Conservation (phyloP, 92 coral and sea anemone genomes). For the Paragorgia papillata region DNA sequence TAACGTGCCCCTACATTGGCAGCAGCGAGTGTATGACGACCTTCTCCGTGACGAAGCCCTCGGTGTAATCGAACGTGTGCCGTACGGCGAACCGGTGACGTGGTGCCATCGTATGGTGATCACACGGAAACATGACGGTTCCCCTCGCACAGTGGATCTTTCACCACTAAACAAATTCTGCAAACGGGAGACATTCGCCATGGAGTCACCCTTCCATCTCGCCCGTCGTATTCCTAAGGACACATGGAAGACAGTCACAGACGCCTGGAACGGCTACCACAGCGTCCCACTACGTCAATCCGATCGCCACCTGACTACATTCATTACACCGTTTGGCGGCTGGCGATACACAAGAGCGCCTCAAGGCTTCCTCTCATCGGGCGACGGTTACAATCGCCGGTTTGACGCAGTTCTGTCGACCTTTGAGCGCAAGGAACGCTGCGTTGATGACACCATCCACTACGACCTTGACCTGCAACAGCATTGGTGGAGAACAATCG, state of each 20-base stretch:
- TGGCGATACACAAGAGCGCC: slow-evolving; percentile 61
- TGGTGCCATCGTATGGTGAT: slow-evolving; percentile 71
- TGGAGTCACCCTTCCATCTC: slow-evolving; percentile 64
- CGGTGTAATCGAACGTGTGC: slow-evolving; percentile 57
- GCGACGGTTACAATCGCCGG: slow-evolving; percentile 73
- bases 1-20: slow-evolving; percentile 54
- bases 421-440: slow-evolving; percentile 65
- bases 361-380: slow-evolving; percentile 67
- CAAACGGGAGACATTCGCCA: slow-evolving; percentile 63
- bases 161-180: slow-evolving; percentile 68
- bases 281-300: slow-evolving; percentile 63
- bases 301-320: slow-evolving; percentile 60
- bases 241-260: slow-evolving; percentile 68
- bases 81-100: slow-evolving; percentile 64
- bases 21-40: slow-evolving; percentile 46
- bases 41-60: slow-evolving; percentile 55
- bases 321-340: slow-evolving; percentile 43
- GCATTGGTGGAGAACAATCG: slow-evolving; percentile 75
- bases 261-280: slow-evolving; percentile 72
- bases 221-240: slow-evolving; percentile 62
- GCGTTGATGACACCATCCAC: slow-evolving; percentile 78
- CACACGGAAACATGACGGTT: slow-evolving; percentile 61
- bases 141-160: slow-evolving; percentile 68
- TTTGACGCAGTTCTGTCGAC: slow-evolving; percentile 67
- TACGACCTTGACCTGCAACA: slow-evolving; percentile 67